Evolutionary conservation across 2,888 invertebrate species (phyloP).

Genomic region (Acanthosepion pharaonis): DNA sequence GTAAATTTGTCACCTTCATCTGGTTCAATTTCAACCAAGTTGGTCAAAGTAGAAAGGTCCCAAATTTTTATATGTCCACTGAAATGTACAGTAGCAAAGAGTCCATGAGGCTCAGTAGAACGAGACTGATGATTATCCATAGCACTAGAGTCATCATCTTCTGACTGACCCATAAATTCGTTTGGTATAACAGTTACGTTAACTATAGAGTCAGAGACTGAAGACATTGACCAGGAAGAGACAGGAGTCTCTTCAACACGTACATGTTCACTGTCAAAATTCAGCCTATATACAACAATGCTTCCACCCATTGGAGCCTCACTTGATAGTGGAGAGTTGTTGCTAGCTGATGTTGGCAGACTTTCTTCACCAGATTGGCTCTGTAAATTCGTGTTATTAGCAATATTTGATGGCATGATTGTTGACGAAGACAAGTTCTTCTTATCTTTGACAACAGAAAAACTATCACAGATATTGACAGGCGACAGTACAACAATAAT

Average conservation of each 20-base stretch:
- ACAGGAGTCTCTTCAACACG: conserved; percentile 79
- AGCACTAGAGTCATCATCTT: conserved; percentile 60
- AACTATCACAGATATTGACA: conserved; percentile 50
- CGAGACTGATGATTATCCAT: conserved; percentile 38
- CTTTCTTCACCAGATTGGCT: not conserved
- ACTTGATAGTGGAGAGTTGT: not conserved
- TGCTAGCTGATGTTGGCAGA: not conserved
- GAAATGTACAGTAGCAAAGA: conserved; percentile 83
- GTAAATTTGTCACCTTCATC: conserved; percentile 78
- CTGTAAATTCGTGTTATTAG: not conserved
- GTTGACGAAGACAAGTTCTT: conserved; percentile 23
- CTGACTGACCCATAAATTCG: conserved; percentile 63
- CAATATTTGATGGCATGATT: not conserved
- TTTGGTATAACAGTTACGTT: conserved; percentile 66
- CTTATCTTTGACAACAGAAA: conserved; percentile 43
- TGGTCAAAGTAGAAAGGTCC: conserved; percentile 82
- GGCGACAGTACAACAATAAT: conserved; percentile 76
- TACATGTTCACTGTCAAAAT: conserved; percentile 76
- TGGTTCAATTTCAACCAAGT: conserved; percentile 79
- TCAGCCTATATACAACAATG: conserved; percentile 79
- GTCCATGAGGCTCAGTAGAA: conserved; percentile 59
- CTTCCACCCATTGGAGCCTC: conserved; percentile 69
- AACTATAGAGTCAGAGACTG: conserved; percentile 59
- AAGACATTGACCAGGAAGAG: conserved; percentile 66
- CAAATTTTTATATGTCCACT: conserved; percentile 85